Evolutionary conservation across 2,113 vertebrate genomes (phyloP).

Genomic region (Centropristis striata): DNA sequence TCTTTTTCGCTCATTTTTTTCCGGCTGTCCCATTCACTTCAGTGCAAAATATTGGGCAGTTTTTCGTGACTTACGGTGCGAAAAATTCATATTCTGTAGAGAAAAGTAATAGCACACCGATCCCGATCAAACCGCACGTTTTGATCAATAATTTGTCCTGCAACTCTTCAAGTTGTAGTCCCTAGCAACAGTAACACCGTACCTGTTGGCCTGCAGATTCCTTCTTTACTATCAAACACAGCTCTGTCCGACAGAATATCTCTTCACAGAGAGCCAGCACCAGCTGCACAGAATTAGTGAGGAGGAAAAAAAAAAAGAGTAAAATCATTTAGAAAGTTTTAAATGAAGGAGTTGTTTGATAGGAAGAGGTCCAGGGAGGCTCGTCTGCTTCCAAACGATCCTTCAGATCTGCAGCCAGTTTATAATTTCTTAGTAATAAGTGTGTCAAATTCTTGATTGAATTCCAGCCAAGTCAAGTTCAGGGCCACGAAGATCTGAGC

Average conservation of each 20-base stretch:
- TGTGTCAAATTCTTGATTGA: conserved; percentile 70
- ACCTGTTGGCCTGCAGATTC: conserved; percentile 47
- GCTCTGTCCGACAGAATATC: conserved; percentile 6
- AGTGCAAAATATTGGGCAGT: too few species aligned
- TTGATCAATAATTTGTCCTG: too few species aligned
- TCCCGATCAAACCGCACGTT: too few species aligned
- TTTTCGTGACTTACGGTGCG: too few species aligned
- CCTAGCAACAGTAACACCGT: conserved; percentile 65
- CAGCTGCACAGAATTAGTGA: neutral
- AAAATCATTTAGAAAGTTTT: conserved; percentile 57
- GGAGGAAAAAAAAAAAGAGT: neutral
- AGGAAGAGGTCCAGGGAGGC: conserved; percentile 49
- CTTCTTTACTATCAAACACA: conserved; percentile 35
- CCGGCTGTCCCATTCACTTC: too few species aligned
- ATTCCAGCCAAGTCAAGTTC: conserved; percentile 62
- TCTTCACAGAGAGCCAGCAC: neutral
- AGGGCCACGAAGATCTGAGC: conserved; percentile 32
- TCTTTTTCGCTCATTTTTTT: too few species aligned
- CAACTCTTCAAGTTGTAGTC: too few species aligned
- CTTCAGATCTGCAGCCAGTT: conserved; percentile 69
- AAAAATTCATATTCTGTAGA: too few species aligned
- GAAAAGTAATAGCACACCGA: too few species aligned
- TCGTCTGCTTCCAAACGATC: conserved; percentile 52
- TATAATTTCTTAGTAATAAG: conserved; percentile 73
- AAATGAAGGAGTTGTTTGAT: conserved; percentile 59